Conservation (phyloP, 2,113 vertebrate genomes). For the Callaeas wilsoni region DNA sequence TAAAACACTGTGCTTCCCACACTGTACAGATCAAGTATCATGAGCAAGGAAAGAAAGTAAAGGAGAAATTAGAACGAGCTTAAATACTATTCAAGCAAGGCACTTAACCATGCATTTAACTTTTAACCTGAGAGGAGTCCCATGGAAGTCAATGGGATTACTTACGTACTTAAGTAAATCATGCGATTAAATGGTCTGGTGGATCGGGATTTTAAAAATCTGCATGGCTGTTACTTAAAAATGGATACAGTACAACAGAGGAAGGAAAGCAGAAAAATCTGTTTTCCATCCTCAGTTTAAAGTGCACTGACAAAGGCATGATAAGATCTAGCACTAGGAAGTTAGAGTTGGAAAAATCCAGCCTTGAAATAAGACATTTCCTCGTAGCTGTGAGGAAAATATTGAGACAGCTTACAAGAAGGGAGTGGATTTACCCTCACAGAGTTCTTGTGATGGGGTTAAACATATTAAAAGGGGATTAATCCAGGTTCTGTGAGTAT, state of each 20-base stretch:
- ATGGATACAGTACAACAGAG: background rate
- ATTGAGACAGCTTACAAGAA: background rate
- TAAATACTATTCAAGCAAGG: background rate
- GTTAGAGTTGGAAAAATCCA: slow-evolving; percentile 5
- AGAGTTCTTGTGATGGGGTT: background rate
- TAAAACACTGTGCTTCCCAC: background rate
- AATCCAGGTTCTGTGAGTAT: background rate
- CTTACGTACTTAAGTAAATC: background rate
- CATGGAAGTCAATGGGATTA: background rate
- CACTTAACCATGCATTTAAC: slow-evolving; percentile 1
- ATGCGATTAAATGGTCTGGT: background rate
- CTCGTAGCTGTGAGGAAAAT: slow-evolving; percentile 11
- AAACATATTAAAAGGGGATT: background rate
- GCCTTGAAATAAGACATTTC: slow-evolving; percentile 41
- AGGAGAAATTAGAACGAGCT: background rate
- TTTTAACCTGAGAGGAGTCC: slow-evolving; percentile 10
- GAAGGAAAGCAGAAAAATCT: background rate
- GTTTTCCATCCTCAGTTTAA: background rate
- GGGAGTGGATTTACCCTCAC: background rate
- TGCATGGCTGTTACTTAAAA: background rate
- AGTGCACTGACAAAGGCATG: background rate
- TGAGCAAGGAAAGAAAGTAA: background rate
- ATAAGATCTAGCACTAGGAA: background rate
- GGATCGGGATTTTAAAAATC: slow-evolving; percentile 27
- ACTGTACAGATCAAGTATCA: background rate